A percentile compares a stretch with the other conserved stretches of the same genome.
These are phyloP conservation scores for Ptychobarbus kaznakovi DNA, from an alignment of 2,797 vertebrate species.

Conservation along the genomic window DNA sequence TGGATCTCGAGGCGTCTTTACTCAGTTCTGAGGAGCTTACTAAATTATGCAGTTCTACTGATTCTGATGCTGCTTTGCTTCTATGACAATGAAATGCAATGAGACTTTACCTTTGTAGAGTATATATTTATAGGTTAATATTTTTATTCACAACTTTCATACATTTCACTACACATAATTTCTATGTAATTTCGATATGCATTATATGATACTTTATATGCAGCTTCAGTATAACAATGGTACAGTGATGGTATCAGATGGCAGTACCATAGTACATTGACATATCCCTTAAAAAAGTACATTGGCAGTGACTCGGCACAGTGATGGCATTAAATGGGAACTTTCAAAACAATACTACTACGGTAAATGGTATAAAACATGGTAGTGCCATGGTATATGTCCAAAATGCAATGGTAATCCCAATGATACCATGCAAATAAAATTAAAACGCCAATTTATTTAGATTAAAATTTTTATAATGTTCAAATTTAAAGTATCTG, in stretches of 20 bases:
- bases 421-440: neutral
- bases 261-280: neutral
- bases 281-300: neutral
- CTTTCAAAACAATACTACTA: neutral
- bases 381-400: neutral
- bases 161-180: neutral
- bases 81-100: neutral
- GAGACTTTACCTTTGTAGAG: neutral
- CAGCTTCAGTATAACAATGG: neutral
- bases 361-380: neutral
- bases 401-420: neutral
- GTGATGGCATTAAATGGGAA: neutral
- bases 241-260: constrained; percentile 6
- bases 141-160: neutral
- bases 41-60: constrained; percentile 21
- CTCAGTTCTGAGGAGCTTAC: neutral
- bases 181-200: neutral
- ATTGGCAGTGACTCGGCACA: neutral
- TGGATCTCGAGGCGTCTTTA: neutral
- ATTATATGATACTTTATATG: neutral
- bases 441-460: neutral
- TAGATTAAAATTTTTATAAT: neutral
- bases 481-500: neutral
- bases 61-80: constrained; percentile 23
- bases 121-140: neutral